Evolutionary conservation across 2,113 vertebrate genomes (phyloP), one percentile per base, ranked within the genome.

Genomic region (Gambusia affinis): DNA sequence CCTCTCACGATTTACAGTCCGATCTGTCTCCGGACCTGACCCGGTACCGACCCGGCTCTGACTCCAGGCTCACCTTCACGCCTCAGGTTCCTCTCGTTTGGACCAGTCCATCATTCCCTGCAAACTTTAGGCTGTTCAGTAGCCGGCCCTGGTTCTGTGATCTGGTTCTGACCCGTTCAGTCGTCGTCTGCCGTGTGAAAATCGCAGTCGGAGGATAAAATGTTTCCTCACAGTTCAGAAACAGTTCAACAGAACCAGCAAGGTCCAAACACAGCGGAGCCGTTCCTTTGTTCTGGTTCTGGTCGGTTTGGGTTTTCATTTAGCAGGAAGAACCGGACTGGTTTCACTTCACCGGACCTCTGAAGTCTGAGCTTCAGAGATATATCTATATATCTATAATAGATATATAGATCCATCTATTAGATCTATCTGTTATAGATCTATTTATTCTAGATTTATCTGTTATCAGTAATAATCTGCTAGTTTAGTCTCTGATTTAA

Each of bases 1-100:
- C 29, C 54, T 8, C 4, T 0, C 1, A 29, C 10, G 73, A 54
- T 76, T 85, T 57, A 83, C 69, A 35, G 31, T 60, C 31, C 35
- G 44, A 80, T 71, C 74, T 54, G 71, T 57, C 51, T 57, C 24
- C 0, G 19, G 19, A n/a, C 7, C 51, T 4, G 22, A 57, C 22
- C 7, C 51, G 8, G 35, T 37, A 2, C 35, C 10, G 51, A 19
- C 22, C 19, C 22, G 33, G 7, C 33, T 24, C 51, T 17, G 44
- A 47, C 44, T 17, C 5, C 44, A 5, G 15, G 15, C 22, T 57
- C 22, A n/a, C 22, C 17, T 24, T 57, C 51, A 57, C 0, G 2
- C 51, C 22, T n/a, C 51, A 24, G 5, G 0, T 63, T 15, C 29
- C 29, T 4, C 6, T 31, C 6, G 17, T 30, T 63, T 30, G 28